Percentiles rank a stretch among this genome's conserved stretches.
phyloP scores from a whole-genome alignment of 2,888 invertebrate species.

The Drosophila paranaensis region DNA sequence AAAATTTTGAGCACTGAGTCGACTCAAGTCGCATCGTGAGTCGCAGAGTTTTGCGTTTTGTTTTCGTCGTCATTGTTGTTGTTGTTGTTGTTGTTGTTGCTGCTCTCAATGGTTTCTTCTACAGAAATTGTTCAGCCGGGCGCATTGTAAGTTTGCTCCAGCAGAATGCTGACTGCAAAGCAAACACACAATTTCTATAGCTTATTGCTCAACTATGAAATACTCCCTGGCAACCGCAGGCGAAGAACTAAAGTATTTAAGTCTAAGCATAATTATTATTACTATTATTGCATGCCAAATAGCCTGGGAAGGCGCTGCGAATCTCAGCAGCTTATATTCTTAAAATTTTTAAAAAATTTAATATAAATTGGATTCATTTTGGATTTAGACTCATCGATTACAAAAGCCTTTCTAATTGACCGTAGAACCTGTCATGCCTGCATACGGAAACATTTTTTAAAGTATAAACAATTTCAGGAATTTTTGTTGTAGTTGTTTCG shows the following conservation, averaged over 20 bases:
- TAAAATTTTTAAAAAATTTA: no score
- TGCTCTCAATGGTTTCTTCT: slow-evolving; percentile 39
- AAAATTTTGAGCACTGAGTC: slow-evolving; percentile 70
- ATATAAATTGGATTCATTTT: no score
- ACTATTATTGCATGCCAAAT: neutral
- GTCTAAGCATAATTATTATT: neutral
- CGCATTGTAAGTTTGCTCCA: slow-evolving; percentile 33
- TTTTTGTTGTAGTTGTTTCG: no score
- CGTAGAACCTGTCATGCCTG: no score
- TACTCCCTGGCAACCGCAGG: slow-evolving; percentile 1
- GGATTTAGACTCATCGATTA: no score
- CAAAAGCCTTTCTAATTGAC: no score
- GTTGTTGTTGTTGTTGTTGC: neutral
- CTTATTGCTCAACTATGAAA: slow-evolving; percentile 32
- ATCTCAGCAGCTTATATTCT: no score
- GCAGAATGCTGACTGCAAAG: slow-evolving; percentile 33
- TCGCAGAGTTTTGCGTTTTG: slow-evolving; percentile 13
- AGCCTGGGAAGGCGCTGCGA: neutral
- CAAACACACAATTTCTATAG: slow-evolving; percentile 20
- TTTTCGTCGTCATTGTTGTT: neutral
- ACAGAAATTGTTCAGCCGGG: slow-evolving; percentile 52
- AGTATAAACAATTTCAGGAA: no score
- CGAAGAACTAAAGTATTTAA: slow-evolving; percentile 12
- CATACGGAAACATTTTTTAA: no score
- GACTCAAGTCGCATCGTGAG: slow-evolving; percentile 46